phyloP scores from a whole-genome alignment of 2,888 invertebrate genomes.

The Pyrocoelia pectoralis region DNA sequence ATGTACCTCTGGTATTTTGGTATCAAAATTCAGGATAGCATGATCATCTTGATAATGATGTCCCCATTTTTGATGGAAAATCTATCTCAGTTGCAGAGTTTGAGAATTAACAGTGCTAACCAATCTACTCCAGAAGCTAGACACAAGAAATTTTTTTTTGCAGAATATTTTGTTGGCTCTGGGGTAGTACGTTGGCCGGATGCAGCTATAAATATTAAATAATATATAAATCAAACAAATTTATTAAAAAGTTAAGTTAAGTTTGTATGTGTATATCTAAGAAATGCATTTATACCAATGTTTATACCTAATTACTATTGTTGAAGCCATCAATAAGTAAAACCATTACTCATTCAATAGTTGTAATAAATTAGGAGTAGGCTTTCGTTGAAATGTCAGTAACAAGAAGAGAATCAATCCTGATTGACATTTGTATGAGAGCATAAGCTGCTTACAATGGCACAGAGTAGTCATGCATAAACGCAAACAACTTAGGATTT shows the following conservation, averaged over 20 bases:
- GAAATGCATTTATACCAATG: constrained; percentile 4
- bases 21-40: constrained; percentile 1
- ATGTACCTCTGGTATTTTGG: constrained; percentile 4
- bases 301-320: constrained; percentile 4
- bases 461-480: no score
- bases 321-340: no score
- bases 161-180: constrained; percentile 3
- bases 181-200: background rate
- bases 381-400: no score
- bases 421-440: no score
- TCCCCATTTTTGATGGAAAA: constrained; percentile 3
- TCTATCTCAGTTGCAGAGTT: background rate
- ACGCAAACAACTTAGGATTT: no score
- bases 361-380: no score
- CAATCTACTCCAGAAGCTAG: no score
- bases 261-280: constrained; percentile 4
- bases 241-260: constrained; percentile 2
- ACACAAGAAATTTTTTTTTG: background rate
- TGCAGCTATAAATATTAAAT: constrained; percentile 1
- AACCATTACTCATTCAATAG: no score
- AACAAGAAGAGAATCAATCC: no score
- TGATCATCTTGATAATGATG: constrained; percentile 3
- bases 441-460: no score
- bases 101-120: constrained; percentile 3
- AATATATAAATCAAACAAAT: constrained; percentile 1